Evolutionary conservation across 2,797 vertebrate species (phyloP), one percentile per base, ranked within the genome.

Genomic region (Pteronotus mesoamericanus): DNA sequence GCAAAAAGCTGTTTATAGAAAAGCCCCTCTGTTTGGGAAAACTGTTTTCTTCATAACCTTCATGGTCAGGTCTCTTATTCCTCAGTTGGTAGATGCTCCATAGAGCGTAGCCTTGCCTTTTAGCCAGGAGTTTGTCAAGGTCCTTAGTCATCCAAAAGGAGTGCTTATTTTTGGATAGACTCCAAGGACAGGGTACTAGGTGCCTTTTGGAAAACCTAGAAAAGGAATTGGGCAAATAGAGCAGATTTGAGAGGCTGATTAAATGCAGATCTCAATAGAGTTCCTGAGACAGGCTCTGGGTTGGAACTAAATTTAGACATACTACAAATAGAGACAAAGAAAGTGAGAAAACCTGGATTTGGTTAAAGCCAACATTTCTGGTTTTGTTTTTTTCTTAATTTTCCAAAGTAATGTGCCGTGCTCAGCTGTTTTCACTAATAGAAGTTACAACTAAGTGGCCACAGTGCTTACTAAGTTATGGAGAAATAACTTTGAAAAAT

Each of bases 371-470:
- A 85, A 80, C 82, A 72, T 34, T 53, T 55, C 53, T 69, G 19
- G 37, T 95, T 57, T 46, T 66, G 18, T 55, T 86, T 82, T 82
- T 79, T 69, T 66, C 71, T 44, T 64, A 32, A 0, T 96, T 96
- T 97, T 94, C 94, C 96, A 64, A 68, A 97, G 92, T 97, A 90
- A 94, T 88, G 66, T 96, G 87, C 95, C 93, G 97, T 95, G 79
- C 95, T 98, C 94, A 97, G 94, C 92, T 96, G 1, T 96, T 98
- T 98, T 97, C 87, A 71, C 85, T 85, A 96, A 96, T 10, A 46
- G 95, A 98, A 96, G 86, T 61, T 94, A 59, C 34, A 91, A 78
- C 91, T 93, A 71, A 96, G 92, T 85, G n/a, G 72, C 51, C 59
- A 0, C n/a, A 79, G 37, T 44, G 21, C 21, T 97, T 97, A 96